These are phyloP conservation scores for Heliconius melpomene DNA, from an alignment of 1,140 invertebrate species.

Conservation along the genomic window DNA sequence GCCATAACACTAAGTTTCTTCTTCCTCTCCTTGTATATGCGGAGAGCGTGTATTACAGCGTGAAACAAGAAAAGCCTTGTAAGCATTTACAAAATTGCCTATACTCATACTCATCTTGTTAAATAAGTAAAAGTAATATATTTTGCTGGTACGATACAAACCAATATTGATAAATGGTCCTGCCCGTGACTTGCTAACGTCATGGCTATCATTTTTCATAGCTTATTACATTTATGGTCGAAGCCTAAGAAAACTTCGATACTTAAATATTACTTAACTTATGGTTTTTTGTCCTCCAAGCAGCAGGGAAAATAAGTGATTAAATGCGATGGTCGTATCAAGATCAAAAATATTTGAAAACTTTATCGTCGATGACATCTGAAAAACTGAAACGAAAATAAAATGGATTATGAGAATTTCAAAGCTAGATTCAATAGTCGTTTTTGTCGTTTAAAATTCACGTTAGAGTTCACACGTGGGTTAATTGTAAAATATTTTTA, in stretches of 20 bases:
- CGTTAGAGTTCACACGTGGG: too few species aligned
- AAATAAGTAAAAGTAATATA: conserved; percentile 21
- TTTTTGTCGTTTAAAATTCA: too few species aligned
- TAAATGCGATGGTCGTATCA: neutral
- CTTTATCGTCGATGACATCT: neutral
- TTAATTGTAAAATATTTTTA: neutral
- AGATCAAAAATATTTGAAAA: neutral
- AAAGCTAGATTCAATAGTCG: too few species aligned
- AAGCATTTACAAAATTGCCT: conserved; percentile 1
- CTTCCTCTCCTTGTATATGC: too few species aligned
- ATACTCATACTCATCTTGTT: neutral
- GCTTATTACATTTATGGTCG: conserved; percentile 47
- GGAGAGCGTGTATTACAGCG: too few species aligned
- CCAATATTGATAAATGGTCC: conserved; percentile 57
- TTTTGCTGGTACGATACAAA: conserved; percentile 30
- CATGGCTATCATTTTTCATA: conserved; percentile 57
- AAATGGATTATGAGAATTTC: neutral
- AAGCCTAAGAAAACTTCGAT: conserved; percentile 34
- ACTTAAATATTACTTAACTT: conserved; percentile 25
- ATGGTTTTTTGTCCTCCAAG: neutral
- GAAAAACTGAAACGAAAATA: neutral
- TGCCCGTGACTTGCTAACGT: conserved; percentile 60
- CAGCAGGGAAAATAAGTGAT: neutral
- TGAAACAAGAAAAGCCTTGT: too few species aligned
- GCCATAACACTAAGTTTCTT: too few species aligned